A percentile compares a stretch with the other conserved stretches of the same genome.
These are phyloP conservation scores for Cheirogaleus major DNA, from an alignment of 2,797 vertebrate species.

Conservation along the genomic window DNA sequence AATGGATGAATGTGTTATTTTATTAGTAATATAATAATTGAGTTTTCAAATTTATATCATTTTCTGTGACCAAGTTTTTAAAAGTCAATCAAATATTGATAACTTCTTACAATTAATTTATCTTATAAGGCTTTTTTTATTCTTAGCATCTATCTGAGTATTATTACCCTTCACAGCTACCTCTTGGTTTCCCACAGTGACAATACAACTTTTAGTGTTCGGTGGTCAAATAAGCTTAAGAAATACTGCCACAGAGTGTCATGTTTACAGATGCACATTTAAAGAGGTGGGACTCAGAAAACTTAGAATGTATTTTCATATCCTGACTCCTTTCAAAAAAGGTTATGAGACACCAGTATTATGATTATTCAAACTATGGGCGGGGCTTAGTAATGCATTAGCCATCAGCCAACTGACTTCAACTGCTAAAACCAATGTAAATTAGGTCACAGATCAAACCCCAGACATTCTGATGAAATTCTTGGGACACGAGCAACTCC, in stretches of 20 bases:
- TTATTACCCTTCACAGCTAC: background rate
- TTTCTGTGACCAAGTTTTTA: background rate
- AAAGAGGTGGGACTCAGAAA: background rate
- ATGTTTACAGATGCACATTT: background rate
- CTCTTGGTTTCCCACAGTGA: background rate
- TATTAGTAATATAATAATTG: background rate
- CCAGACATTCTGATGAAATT: background rate
- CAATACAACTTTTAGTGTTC: background rate
- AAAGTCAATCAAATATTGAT: background rate
- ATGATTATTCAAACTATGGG: background rate
- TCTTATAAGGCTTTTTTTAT: background rate
- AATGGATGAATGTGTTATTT: background rate
- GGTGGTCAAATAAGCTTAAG: background rate
- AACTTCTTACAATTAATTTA: background rate
- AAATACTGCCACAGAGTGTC: background rate
- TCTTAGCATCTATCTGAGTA: background rate
- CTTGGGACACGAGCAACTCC: background rate
- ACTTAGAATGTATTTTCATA: background rate
- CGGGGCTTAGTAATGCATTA: background rate
- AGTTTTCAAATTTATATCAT: background rate
- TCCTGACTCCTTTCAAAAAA: background rate
- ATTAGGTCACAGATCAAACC: background rate
- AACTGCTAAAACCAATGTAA: background rate
- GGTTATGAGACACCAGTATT: background rate
- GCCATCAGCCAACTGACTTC: background rate